Base-by-base conservation (phyloP, 2,113 vertebrate genomes). In the Mirza zaza region DNA sequence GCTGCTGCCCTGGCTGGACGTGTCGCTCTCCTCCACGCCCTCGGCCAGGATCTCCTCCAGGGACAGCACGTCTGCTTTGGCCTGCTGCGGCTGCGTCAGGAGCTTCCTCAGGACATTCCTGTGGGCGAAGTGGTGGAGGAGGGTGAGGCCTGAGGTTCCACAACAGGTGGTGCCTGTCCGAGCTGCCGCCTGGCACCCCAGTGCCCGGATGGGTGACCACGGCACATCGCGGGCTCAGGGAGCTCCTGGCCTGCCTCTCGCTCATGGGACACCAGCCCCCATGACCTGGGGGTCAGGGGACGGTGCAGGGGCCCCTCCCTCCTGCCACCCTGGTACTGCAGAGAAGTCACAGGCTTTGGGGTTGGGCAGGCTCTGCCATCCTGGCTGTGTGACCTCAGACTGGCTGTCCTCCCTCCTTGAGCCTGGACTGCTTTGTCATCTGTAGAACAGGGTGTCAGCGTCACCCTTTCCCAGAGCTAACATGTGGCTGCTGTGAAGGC, bases 61-160 rank as follows among this genome's bases (percentile, higher is more conserved):
- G 0, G 99, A 99, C 85, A 99, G 99, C 94, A 99, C 99, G 0
- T 99, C 99, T 3, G 99, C 99, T 96, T 99, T 99, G 71, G 98
- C 98, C 83, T 99, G 99, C 98, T 99, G 99, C 0, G 99, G 99
- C 98, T 99, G 99, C 12, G 98, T 99, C 97, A 99, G 99, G 4
- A 99, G 99, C 98, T 99, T 99, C 97, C 99, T 98, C 97, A 99
- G 98, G 76, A 99, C 99, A 0, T 99, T 99, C 98, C 99, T 99
- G 97, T 7, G 85, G 70, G 91, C 61, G 95, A 15, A 27, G 73
- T 3, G 45, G 27, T 0, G 0, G 20, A 42, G 20, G 39, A 71
- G 55, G 39, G 21, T 1, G 77, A 75, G 12, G 48, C 23, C 55
- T 17, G 8, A 57, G 48, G 7, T 18, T 25, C 32, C 2, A 0